phyloP scores from a whole-genome alignment of 2,797 vertebrate genomes.

The Phrynocephalus guinanensis region DNA sequence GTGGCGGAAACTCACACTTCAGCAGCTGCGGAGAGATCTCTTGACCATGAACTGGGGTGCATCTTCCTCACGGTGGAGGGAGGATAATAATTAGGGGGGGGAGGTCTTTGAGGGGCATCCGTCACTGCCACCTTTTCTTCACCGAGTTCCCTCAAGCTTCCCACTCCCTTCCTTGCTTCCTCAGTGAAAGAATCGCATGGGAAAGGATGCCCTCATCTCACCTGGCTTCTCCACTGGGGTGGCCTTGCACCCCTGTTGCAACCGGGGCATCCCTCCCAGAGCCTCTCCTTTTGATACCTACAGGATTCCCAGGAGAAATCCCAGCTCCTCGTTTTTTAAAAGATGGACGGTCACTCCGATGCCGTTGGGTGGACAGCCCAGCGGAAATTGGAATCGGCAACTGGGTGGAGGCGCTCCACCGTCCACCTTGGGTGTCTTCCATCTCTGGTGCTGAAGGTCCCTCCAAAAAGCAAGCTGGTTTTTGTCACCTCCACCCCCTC shows the following conservation, averaged over 20 bases:
- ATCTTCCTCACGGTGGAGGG: not conserved
- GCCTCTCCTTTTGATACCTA: not conserved
- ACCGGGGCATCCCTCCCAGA: not conserved
- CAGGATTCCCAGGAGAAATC: not conserved
- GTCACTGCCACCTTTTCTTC: not conserved
- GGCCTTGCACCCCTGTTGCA: slow-evolving; percentile 1
- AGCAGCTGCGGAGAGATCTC: not conserved
- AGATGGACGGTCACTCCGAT: no score
- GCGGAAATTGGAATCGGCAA: not conserved
- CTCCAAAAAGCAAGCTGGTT: slow-evolving; percentile 7
- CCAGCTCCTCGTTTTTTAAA: not conserved
- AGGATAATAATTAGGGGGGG: not conserved
- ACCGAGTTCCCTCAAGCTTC: not conserved
- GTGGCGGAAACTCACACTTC: not conserved
- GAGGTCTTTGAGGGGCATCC: slow-evolving; percentile 30
- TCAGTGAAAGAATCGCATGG: not conserved
- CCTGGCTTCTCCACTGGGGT: slow-evolving; percentile 4
- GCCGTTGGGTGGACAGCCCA: not conserved
- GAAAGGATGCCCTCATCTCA: not conserved
- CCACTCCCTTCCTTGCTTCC: not conserved
- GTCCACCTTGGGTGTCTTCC: no score
- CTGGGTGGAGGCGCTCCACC: not conserved
- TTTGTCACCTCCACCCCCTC: not conserved
- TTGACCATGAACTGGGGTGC: not conserved
- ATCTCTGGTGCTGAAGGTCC: not conserved